phyloP scores from a whole-genome alignment of 2,113 vertebrate genomes.

The Corythornis madagascariensis region DNA sequence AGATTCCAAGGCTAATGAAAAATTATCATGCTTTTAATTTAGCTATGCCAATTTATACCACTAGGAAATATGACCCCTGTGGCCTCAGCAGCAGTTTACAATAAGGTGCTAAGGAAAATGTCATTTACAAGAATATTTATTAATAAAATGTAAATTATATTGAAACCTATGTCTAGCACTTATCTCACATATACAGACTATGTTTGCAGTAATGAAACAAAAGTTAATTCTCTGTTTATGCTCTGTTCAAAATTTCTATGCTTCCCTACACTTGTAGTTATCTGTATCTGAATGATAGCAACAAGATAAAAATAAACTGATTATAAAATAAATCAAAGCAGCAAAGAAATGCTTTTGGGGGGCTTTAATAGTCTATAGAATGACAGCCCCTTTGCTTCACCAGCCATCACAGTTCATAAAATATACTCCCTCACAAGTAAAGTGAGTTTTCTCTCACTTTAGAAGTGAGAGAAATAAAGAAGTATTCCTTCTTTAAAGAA shows the following conservation, averaged over 20 bases:
- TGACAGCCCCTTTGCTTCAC: not conserved
- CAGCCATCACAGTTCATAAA: not conserved
- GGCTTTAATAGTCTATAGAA: not conserved
- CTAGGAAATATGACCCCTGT: not conserved
- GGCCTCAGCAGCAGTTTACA: not conserved
- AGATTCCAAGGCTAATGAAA: not conserved
- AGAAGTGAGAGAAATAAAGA: no score
- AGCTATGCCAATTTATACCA: not conserved
- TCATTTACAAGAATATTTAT: not conserved
- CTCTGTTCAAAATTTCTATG: not conserved
- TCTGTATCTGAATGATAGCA: not conserved
- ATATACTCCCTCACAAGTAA: not conserved
- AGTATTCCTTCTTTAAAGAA: not conserved
- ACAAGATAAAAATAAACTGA: not conserved
- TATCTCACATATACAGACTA: not conserved
- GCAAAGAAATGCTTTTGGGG: not conserved
- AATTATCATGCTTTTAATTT: not conserved
- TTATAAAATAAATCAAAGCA: constrained; percentile 7
- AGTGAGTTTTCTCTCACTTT: not conserved
- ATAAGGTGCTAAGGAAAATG: not conserved
- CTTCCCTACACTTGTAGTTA: not conserved
- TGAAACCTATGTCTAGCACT: not conserved
- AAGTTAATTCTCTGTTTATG: not conserved
- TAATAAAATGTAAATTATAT: constrained; percentile 23
- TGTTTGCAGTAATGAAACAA: not conserved